These are phyloP conservation scores for Mesocentrotus franciscanus DNA, from an alignment of 53 echinoderm and acorn worm species.

Conservation along the genomic window DNA sequence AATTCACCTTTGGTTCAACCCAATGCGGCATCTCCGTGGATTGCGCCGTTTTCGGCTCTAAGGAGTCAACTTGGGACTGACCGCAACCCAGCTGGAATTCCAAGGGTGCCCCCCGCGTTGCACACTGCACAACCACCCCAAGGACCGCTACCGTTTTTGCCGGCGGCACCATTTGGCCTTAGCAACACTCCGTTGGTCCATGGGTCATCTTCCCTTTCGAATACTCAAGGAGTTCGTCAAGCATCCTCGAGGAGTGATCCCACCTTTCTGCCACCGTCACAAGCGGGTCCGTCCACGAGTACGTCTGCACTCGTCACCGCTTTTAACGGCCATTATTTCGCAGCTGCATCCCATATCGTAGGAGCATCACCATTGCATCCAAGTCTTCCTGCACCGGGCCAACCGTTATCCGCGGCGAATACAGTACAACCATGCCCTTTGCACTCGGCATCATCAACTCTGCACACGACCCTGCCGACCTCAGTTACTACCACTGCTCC, in stretches of 20 bases:
- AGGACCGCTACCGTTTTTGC: background rate
- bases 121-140: constrained; percentile 6
- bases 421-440: background rate
- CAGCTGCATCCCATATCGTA: background rate
- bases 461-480: constrained; percentile 37
- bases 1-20: background rate
- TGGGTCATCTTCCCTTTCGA: background rate
- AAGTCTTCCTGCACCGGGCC: background rate
- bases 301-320: background rate
- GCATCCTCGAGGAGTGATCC: background rate
- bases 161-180: background rate
- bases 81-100: constrained; percentile 7
- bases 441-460: constrained; percentile 30
- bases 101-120: background rate
- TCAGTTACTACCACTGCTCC: background rate
- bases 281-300: constrained; percentile 3
- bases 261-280: background rate
- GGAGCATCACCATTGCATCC: background rate
- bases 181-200: background rate
- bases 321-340: background rate
- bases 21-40: background rate
- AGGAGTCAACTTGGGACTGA: background rate
- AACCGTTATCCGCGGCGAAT: background rate
- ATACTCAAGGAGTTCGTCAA: constrained; percentile 10
- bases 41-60: constrained; percentile 37